These are phyloP conservation scores for Drosophila conformis DNA, from an alignment of 2,888 invertebrate genomes.

Conservation along the genomic window DNA sequence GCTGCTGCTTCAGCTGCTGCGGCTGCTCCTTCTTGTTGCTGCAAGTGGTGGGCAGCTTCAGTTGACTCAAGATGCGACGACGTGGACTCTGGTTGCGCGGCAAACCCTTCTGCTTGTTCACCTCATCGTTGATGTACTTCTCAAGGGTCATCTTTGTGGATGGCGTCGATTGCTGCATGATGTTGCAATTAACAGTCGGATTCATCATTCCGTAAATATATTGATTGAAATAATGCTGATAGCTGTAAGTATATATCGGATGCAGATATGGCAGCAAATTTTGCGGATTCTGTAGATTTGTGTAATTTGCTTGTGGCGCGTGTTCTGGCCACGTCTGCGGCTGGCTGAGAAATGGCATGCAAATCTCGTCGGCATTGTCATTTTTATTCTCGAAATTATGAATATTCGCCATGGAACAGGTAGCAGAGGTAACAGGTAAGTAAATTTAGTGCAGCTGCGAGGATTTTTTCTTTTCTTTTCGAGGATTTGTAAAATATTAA, in stretches of 20 bases:
- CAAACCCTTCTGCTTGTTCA: constrained; percentile 34
- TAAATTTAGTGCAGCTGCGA: constrained; percentile 26
- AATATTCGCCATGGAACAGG: constrained; percentile 25
- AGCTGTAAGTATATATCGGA: not conserved
- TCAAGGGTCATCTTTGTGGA: constrained; percentile 42
- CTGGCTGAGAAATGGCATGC: constrained; percentile 20
- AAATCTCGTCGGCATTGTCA: not conserved
- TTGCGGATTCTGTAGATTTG: not conserved
- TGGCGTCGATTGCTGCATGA: not conserved
- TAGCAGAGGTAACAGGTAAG: constrained; percentile 25
- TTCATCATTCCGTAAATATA: not conserved
- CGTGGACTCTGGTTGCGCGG: constrained; percentile 22
- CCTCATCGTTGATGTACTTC: constrained; percentile 57
- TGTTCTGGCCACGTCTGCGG: constrained; percentile 5
- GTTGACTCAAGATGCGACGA: constrained; percentile 26
- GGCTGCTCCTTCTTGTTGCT: not conserved
- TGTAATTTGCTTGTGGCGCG: not conserved
- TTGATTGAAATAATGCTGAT: constrained; percentile 13
- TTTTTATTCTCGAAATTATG: constrained; percentile 26
- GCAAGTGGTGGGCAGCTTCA: constrained; percentile 11
- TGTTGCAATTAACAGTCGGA: constrained; percentile 7
- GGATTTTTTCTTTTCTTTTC: not conserved
- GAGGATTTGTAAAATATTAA: constrained; percentile 10
- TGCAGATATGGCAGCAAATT: constrained; percentile 4
- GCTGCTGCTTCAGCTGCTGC: not conserved